Percentiles rank a stretch among this genome's conserved stretches.
Conservation (phyloP, 2,113 vertebrate genomes). For the Circaetus gallicus region DNA sequence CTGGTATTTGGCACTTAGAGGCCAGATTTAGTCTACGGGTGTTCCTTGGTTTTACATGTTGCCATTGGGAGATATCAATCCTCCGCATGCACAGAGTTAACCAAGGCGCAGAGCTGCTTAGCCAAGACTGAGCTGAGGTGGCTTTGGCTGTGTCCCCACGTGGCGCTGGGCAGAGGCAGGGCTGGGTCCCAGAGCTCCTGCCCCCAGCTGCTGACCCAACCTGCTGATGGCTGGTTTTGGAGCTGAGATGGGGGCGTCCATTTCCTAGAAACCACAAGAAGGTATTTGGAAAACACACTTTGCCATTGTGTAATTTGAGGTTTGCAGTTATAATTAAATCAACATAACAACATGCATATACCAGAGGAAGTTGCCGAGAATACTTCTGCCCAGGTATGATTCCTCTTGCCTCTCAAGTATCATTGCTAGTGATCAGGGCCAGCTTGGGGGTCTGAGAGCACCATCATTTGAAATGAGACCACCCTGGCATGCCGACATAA, state of each 20-base stretch:
- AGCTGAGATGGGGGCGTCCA: rapidly evolving
- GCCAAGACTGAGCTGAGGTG: neutral
- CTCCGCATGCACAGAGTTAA: neutral
- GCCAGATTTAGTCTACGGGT: neutral
- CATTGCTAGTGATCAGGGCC: neutral
- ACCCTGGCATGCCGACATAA: rapidly evolving
- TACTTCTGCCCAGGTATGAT: neutral
- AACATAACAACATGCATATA: neutral
- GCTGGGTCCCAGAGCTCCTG: neutral
- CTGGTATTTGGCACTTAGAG: neutral
- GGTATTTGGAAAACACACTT: neutral
- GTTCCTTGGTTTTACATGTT: neutral
- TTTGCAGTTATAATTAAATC: neutral
- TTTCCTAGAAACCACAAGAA: neutral
- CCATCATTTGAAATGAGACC: neutral
- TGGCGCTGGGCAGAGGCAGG: neutral
- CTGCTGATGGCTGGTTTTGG: neutral
- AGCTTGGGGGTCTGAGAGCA: neutral
- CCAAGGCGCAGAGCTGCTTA: neutral
- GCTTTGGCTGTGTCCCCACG: neutral
- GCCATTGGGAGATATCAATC: neutral
- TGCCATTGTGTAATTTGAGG: neutral
- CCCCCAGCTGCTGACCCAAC: neutral
- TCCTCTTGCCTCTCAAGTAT: neutral
- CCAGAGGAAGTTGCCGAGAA: neutral